A percentile compares a stretch with the other conserved stretches of the same genome.
phyloP scores from a whole-genome alignment of 92 coral and sea anemone species.

The Actinernus sp. region DNA sequence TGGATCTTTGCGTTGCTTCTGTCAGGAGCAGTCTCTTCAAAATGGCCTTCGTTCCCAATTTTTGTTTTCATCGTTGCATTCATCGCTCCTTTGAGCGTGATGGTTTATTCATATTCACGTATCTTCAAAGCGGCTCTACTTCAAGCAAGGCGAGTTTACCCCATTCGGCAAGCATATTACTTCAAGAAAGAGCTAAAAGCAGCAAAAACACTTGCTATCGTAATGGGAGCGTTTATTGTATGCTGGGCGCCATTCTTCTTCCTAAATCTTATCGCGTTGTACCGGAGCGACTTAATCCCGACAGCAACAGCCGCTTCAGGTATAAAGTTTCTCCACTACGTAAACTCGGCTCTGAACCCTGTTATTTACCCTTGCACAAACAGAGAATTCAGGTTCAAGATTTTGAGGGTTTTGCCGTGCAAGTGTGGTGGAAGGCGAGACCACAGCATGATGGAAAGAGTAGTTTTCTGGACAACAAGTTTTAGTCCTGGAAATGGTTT shows the following conservation, averaged over 20 bases:
- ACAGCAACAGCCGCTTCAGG: constrained; percentile 41
- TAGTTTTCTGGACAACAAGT: constrained; percentile 71
- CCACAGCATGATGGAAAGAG: constrained; percentile 22
- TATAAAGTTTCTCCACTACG: constrained; percentile 75
- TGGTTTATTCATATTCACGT: constrained; percentile 70
- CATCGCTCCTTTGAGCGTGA: constrained; percentile 61
- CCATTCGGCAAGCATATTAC: constrained; percentile 75
- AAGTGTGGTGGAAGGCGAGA: constrained; percentile 13
- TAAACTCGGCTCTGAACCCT: constrained; percentile 84
- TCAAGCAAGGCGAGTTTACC: constrained; percentile 78
- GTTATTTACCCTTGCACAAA: constrained; percentile 80
- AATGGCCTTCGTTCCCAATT: constrained; percentile 52
- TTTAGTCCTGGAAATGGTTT: constrained; percentile 46
- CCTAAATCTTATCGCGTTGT: constrained; percentile 58
- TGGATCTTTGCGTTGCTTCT: constrained; percentile 63
- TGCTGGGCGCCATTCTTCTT: constrained; percentile 92
- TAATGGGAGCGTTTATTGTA: constrained; percentile 80
- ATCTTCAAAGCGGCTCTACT: constrained; percentile 70
- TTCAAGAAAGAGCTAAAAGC: constrained; percentile 87
- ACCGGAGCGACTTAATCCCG: constrained; percentile 15
- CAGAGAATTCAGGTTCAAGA: constrained; percentile 80
- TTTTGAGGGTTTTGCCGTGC: constrained; percentile 78
- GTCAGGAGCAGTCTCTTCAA: constrained; percentile 45
- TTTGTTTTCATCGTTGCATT: constrained; percentile 80
- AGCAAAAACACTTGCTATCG: constrained; percentile 83